Conservation (phyloP, 2,113 vertebrate genomes). For the Uria aalge region DNA sequence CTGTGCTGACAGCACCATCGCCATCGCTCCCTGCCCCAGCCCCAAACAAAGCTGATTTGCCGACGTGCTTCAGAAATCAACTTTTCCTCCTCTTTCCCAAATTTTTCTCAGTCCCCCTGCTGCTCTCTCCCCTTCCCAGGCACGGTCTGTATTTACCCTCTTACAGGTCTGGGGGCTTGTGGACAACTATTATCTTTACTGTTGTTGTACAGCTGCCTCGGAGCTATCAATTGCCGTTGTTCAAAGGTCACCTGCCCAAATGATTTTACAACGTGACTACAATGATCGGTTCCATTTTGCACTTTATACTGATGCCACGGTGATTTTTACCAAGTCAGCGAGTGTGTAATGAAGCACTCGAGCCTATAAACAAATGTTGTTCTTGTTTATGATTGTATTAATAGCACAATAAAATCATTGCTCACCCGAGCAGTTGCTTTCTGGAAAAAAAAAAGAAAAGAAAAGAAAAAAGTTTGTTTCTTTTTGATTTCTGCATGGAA, state of each 20-base stretch:
- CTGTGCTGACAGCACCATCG: not conserved
- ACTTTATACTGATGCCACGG: slow-evolving; percentile 55
- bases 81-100: not conserved
- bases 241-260: slow-evolving; percentile 67
- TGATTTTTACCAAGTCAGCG: slow-evolving; percentile 63
- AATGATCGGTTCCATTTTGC: slow-evolving; percentile 41
- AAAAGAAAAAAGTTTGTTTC: not conserved
- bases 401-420: slow-evolving; percentile 54
- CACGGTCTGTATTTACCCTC: not conserved
- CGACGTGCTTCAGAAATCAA: not conserved
- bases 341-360: slow-evolving; percentile 47
- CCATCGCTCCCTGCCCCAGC: not conserved
- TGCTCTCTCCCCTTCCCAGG: not conserved
- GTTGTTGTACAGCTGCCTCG: not conserved
- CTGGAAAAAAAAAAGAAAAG: not conserved
- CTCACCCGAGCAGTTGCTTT: not conserved
- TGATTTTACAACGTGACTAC: slow-evolving; percentile 64
- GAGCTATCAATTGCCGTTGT: slow-evolving; percentile 55
- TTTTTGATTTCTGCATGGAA: not conserved
- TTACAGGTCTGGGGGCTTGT: not conserved
- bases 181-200: not conserved
- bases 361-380: slow-evolving; percentile 45
- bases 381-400: slow-evolving; percentile 63
- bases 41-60: not conserved
- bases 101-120: not conserved